Base-by-base conservation (phyloP, 2,113 vertebrate species). In the Podarcis muralis region DNA sequence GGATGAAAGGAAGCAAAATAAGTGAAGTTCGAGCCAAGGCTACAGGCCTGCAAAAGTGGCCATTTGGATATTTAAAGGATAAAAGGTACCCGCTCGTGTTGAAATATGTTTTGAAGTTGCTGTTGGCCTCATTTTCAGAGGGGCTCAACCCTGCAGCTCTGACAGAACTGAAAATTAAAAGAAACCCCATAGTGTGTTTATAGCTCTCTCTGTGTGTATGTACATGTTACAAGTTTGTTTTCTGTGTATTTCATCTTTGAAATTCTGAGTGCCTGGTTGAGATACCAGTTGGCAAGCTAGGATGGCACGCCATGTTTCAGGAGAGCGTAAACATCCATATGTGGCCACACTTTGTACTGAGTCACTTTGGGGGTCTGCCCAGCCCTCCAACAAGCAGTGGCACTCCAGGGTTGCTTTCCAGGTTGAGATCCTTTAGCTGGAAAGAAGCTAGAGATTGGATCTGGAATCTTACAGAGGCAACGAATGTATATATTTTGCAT, bases 1-100 rank as follows among this genome's bases (percentile, higher is more conserved):
- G 93, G 94, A 96, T 95, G 93, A 96, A 96, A 95, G 95, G 74
- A 37, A 95, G 93, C 91, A 81, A 95, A 95, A 95, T 93, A 91
- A 87, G 94, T 95, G 94, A 93, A 85, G 90, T 89, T 93, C 91
- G 91, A 95, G 95, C 94, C 94, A 90, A 86, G 88, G 87, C 93
- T 96, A 89, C 89, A 92, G 92, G 92, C 93, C 94, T 82, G 93
- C 71, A 80, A 92, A 95, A 96, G 95, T 91, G 91, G 90, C 80
- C 7, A 80, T 94, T 95, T 93, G 93, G 93, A 93, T 95, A 93
- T 92, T 94, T 95, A 93, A 95, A 94, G 92, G 92, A 95, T 94
- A 92, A 93, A 93, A 96, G 94, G 95, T 92, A 93, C 92, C 83
- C 62, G 87, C 89, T 88, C 91, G 92, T 93, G 91, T 95, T 94